Percentiles rank a stretch among this genome's conserved stretches.
phyloP scores from a whole-genome alignment of 1,140 invertebrate species.

The Phymastichus coffea region DNA sequence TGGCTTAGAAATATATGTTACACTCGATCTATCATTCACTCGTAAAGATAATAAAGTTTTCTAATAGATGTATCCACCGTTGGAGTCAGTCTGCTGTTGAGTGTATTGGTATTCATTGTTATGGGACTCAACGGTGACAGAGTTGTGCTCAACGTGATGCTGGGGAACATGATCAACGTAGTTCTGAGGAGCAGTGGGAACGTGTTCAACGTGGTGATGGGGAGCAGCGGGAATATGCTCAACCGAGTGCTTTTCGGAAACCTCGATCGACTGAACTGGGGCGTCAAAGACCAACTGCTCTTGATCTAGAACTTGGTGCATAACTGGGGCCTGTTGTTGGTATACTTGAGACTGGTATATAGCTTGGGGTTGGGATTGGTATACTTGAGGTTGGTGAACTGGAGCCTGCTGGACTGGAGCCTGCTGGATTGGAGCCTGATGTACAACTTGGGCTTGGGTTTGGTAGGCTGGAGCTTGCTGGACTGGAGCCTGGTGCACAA shows the following conservation, averaged over 20 bases:
- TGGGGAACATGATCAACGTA: not conserved
- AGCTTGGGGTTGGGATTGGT: not conserved
- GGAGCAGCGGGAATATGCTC: not conserved
- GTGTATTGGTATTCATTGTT: not conserved
- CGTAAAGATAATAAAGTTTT: too few relatives aligned
- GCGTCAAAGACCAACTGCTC: slow-evolving; percentile 17
- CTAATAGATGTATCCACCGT: slow-evolving; percentile 51
- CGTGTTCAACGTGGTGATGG: not conserved
- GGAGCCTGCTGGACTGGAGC: too few relatives aligned
- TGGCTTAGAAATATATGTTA: too few relatives aligned
- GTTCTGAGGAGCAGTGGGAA: not conserved
- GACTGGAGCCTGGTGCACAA: not conserved
- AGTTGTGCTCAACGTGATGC: slow-evolving; percentile 8
- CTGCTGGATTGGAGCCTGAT: not conserved
- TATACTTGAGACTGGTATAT: not conserved
- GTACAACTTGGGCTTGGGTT: not conserved
- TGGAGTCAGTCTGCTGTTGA: slow-evolving; percentile 35
- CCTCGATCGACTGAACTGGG: slow-evolving; percentile 23
- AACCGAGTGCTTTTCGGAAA: slow-evolving; percentile 9
- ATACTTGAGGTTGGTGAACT: not conserved
- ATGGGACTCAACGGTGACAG: slow-evolving; percentile 23
- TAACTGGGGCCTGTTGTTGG: too few relatives aligned
- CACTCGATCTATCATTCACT: slow-evolving; percentile 13
- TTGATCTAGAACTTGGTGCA: too few relatives aligned
- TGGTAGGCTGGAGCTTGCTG: slow-evolving; percentile 1